Percentiles rank a stretch among this genome's conserved stretches.
Evolutionary conservation across 2,888 invertebrate species (phyloP).

Genomic region (Polydesmus complanatus): DNA sequence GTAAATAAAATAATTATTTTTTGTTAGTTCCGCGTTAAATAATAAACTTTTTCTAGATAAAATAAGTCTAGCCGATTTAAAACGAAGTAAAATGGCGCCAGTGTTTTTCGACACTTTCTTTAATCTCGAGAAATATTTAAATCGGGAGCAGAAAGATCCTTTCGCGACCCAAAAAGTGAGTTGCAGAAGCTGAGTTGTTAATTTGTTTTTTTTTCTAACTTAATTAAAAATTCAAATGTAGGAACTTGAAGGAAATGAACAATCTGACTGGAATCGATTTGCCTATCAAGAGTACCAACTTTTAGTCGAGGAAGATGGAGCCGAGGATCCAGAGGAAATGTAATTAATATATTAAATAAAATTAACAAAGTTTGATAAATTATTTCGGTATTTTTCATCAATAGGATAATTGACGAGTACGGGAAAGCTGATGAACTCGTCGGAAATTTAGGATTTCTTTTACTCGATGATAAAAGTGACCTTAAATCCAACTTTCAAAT

Average conservation of each 20-base stretch:
- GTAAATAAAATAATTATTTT: slow-evolving; percentile 10
- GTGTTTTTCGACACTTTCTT: slow-evolving; percentile 99
- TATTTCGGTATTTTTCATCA: too few relatives aligned
- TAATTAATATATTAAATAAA: too few relatives aligned
- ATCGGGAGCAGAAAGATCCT: slow-evolving; percentile 97
- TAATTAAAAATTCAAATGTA: slow-evolving; percentile 42
- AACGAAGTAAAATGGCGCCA: slow-evolving; percentile 86
- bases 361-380: background rate
- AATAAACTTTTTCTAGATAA: slow-evolving; percentile 36
- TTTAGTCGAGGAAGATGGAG: slow-evolving; percentile 87
- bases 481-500: background rate
- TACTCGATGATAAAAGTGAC: background rate
- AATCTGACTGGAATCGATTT: slow-evolving; percentile 94
- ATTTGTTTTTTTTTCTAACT: slow-evolving; percentile 18
- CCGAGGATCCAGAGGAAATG: slow-evolving; percentile 67
- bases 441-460: slow-evolving; percentile 11
- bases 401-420: slow-evolving; percentile 6
- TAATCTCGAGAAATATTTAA: slow-evolving; percentile 96
- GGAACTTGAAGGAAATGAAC: slow-evolving; percentile 21
- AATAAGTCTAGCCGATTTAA: slow-evolving; percentile 81
- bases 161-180: slow-evolving; percentile 51
- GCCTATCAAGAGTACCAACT: slow-evolving; percentile 97
- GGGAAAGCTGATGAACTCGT: slow-evolving; percentile 17
- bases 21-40: background rate
- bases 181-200: slow-evolving; percentile 15